phyloP scores from a whole-genome alignment of 2,888 invertebrate species.

The Acholoe squamosa region DNA sequence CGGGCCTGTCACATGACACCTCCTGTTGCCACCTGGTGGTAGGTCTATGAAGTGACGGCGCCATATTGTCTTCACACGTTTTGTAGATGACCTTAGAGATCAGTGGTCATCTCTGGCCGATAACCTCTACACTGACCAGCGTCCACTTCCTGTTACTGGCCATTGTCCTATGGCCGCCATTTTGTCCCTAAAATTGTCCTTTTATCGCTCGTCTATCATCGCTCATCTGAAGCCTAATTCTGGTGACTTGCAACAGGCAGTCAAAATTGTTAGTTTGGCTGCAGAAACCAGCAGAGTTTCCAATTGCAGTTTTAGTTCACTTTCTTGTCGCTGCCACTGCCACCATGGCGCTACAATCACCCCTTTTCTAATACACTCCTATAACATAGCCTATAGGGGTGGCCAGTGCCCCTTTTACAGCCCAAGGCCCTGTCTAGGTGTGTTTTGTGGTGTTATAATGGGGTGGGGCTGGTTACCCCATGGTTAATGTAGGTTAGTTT shows the following conservation, averaged over 20 bases:
- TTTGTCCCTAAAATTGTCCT: too few species aligned
- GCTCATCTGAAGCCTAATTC: too few species aligned
- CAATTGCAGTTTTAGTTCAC: too few species aligned
- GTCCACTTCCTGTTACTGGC: background rate
- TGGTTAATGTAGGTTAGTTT: background rate
- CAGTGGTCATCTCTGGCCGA: background rate
- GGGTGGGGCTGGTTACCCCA: background rate
- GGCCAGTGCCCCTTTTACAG: slow-evolving; percentile 7
- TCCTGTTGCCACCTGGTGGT: background rate
- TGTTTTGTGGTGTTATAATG: background rate
- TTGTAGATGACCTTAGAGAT: background rate
- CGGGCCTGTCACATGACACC: background rate
- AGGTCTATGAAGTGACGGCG: background rate
- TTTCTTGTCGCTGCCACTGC: too few species aligned
- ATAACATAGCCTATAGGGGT: background rate
- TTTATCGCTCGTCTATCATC: too few species aligned
- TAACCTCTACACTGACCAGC: slow-evolving; percentile 35
- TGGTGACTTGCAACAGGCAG: too few species aligned
- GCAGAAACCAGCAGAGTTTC: too few species aligned
- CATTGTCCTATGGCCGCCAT: background rate
- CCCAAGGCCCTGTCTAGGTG: background rate
- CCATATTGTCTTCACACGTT: slow-evolving; percentile 34
- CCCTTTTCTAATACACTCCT: too few species aligned
- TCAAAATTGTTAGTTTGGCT: too few species aligned
- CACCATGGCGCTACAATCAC: too few species aligned